Conservation (phyloP, 2,113 vertebrate species). For the Porphyrio hochstetteri region DNA sequence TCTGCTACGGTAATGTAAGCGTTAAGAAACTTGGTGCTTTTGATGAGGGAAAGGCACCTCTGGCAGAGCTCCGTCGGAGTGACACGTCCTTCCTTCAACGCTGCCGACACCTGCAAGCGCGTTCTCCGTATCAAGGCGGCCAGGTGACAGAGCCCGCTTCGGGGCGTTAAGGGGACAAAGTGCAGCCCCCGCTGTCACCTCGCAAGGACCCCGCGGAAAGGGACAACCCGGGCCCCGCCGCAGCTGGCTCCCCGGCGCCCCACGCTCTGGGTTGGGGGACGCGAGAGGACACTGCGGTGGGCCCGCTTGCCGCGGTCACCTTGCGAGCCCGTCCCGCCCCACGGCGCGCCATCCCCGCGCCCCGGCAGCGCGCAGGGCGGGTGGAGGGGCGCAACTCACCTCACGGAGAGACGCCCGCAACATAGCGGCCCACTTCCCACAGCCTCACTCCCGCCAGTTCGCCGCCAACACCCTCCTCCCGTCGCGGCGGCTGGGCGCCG, state of each 20-base stretch:
- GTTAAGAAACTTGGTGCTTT: slow-evolving; percentile 85
- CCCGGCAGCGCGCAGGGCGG: background rate
- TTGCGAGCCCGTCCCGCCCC: background rate
- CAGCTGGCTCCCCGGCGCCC: background rate
- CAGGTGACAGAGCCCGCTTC: background rate
- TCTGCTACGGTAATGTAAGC: slow-evolving; percentile 89
- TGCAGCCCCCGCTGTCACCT: background rate
- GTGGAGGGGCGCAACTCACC: slow-evolving; percentile 69
- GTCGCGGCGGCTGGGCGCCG: background rate
- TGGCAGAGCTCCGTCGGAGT: slow-evolving; percentile 89
- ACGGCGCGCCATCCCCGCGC: rapidly evolving
- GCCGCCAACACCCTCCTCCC: rapidly evolving
- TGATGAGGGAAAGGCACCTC: slow-evolving; percentile 85
- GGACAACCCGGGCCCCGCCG: no score
- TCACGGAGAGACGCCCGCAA: slow-evolving; percentile 82
- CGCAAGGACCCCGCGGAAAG: background rate
- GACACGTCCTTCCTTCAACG: slow-evolving; percentile 83
- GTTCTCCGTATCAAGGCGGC: background rate
- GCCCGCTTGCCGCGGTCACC: background rate
- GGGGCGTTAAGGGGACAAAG: rapidly evolving
- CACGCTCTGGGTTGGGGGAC: rapidly evolving
- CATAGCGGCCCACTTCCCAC: slow-evolving; percentile 53
- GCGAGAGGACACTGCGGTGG: background rate
- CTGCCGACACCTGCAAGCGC: slow-evolving; percentile 80
- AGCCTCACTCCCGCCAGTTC: rapidly evolving